Evolutionary conservation across 53 echinoderm and acorn worm species (phyloP), one percentile per base, ranked within the genome.

Genomic region (Hippasteria phrygiana): DNA sequence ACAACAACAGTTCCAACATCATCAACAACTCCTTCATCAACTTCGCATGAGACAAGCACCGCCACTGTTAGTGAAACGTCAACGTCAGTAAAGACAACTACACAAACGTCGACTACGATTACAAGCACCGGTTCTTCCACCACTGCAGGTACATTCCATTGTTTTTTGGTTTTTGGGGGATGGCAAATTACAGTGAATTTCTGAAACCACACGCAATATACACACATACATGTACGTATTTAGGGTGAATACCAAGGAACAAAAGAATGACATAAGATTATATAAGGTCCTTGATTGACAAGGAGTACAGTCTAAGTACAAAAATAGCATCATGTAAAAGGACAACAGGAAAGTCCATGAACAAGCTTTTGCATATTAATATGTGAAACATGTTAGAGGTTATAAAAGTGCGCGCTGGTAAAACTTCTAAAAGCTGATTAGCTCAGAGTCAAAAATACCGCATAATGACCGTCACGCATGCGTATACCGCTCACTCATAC

Each of bases 1-100:
- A 76, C 88, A 46, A 59, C 78, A 17, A 45, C 88, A 16, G 32
- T 62, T 47, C 42, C 88, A n/a, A 78, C 69, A 31, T 40, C 78
- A 4, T 35, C 88, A 37, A 2, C 27, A 14, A 74, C 43, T 34
- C 62, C 88, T 36, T 51, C 86, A 22, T 67, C 86, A 17, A 86
- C 86, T 10, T 40, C 71, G 12, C 28, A 70, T 22, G 86, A 47
- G 53, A 86, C 71, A 20, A 54, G 53, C 26, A 86, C 70, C 6
- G 64, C 69, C 20, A 86, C 72, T 37, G 72, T 72, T 37, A 86
- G 36, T 28, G 22, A 31, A 28, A 71, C 47, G 2, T 14, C 71
- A 0, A 28, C 39, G 0, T 35, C 72, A 48, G 24, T 77, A 26
- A 56, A 6, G 46, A 62, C 40, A 34, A 43, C 32, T 12, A 55